A percentile compares a stretch with the other conserved stretches of the same genome.
Evolutionary conservation across 53 echinoderm and acorn worm species (phyloP).

Genomic region (Actinopyga echinites): DNA sequence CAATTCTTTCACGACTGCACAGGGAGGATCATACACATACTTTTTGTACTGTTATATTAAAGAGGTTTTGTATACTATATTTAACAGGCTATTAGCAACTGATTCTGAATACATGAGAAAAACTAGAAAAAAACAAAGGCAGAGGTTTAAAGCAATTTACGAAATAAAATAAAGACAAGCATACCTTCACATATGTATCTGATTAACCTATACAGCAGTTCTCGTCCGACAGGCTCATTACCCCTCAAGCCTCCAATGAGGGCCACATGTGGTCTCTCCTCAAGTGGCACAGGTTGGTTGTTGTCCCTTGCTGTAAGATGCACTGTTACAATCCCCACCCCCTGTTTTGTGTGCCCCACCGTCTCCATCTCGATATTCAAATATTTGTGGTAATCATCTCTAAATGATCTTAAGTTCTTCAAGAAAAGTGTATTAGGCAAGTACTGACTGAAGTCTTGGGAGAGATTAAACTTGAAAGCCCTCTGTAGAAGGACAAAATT

Average conservation of each 20-base stretch:
- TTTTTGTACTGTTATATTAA: too few species aligned
- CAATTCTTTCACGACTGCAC: too few species aligned
- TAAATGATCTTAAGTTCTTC: slow-evolving; percentile 39
- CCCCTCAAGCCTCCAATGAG: slow-evolving; percentile 89
- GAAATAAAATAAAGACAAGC: neutral
- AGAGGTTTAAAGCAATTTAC: neutral
- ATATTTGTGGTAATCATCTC: slow-evolving; percentile 8
- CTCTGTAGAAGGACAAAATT: slow-evolving; percentile 69
- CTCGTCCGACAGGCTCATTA: slow-evolving; percentile 83
- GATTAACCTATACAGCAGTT: slow-evolving; percentile 81
- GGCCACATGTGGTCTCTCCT: slow-evolving; percentile 68
- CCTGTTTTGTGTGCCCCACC: slow-evolving; percentile 50
- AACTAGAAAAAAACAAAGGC: neutral
- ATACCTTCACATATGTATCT: slow-evolving; percentile 85
- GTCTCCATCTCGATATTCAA: slow-evolving; percentile 43
- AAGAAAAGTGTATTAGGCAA: slow-evolving; percentile 56
- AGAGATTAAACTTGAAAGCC: slow-evolving; percentile 58
- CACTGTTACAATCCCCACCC: slow-evolving; percentile 44
- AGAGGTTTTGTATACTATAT: neutral
- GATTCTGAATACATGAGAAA: too few species aligned
- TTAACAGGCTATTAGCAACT: neutral
- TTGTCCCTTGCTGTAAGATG: slow-evolving; percentile 35
- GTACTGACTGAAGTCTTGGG: slow-evolving; percentile 69
- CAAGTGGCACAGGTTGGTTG: neutral
- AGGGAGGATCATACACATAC: too few species aligned